Base-by-base conservation (phyloP, 2,113 vertebrate genomes). In the Rhea pennata region DNA sequence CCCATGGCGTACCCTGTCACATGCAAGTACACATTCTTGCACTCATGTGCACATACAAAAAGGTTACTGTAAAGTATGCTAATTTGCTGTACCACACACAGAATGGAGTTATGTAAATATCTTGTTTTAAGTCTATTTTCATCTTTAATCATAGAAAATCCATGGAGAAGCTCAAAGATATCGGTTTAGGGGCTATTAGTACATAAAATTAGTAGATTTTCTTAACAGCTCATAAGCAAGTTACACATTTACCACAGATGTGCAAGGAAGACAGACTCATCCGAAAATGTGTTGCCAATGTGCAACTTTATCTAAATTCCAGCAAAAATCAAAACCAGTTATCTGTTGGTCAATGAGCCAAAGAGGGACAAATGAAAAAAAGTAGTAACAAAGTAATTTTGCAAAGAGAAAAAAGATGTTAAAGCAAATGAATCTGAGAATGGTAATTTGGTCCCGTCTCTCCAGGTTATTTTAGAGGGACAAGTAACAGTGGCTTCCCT, bases 61-160 rank as follows among this genome's bases (percentile, higher is more conserved):
- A 84, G 15, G n/a, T 1, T 95, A 58, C n/a, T 84, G 71, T 39
- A 87, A 19, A 94, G 40, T 15, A 73, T 0, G 3, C n/a, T 54
- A 67, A 86, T 71, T 54, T 83, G 56, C 62, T 85, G 36, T 0
- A 9, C 67, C 40, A 62, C 24, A 82, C 24, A 44, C 29, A 73
- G 84, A 73, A 84, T 0, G 51, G 75, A 17, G 53, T 90, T 95
- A 94, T 36, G 58, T 86, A 96, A 94, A 85, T 70, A 93, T 26
- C 65, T 73, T 36, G 40, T 65, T 61, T 86, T 93, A 96, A 94
- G 94, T 75, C 87, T 91, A 94, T 93, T 96, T 85, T 75, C 26
- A 71, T 84, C 85, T 93, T 87, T 93, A 95, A 94, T 90, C 87
- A 91, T 59, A 74, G 67, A 80, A 96, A 90, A 96, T 95, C 93